phyloP scores from a whole-genome alignment of 2,888 invertebrate genomes.

The Apoda limacodes region DNA sequence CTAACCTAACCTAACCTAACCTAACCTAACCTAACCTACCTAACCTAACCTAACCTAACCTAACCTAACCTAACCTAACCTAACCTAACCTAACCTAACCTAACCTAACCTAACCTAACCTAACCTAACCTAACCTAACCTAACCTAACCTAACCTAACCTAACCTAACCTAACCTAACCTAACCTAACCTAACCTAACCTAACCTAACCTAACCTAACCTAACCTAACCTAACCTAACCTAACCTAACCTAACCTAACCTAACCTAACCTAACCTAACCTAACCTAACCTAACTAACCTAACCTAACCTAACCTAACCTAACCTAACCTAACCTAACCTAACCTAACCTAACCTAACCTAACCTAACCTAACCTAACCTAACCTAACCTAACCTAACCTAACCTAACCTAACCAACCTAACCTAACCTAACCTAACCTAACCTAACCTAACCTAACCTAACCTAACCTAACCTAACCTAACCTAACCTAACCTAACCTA shows the following conservation, averaged over 20 bases:
- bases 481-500: conserved; percentile 12
- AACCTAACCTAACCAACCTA: too few relatives aligned
- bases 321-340: conserved; percentile 11
- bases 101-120: conserved; percentile 20
- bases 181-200: conserved; percentile 11
- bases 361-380: conserved; percentile 11
- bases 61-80: conserved; percentile 11
- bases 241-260: conserved; percentile 11
- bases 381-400: conserved; percentile 12
- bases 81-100: conserved; percentile 20
- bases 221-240: conserved; percentile 11
- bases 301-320: conserved; percentile 11
- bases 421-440: conserved; percentile 12
- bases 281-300: conserved; percentile 10
- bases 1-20: conserved; percentile 13
- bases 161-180: conserved; percentile 12
- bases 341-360: conserved; percentile 12
- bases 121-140: conserved; percentile 17
- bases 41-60: conserved; percentile 11
- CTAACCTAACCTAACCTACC: too few relatives aligned
- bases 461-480: conserved; percentile 12
- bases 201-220: conserved; percentile 10
- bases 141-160: conserved; percentile 16
- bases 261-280: conserved; percentile 11
- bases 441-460: conserved; percentile 12